phyloP scores from a whole-genome alignment of 1,140 invertebrate genomes.

The Periplaneta americana region DNA sequence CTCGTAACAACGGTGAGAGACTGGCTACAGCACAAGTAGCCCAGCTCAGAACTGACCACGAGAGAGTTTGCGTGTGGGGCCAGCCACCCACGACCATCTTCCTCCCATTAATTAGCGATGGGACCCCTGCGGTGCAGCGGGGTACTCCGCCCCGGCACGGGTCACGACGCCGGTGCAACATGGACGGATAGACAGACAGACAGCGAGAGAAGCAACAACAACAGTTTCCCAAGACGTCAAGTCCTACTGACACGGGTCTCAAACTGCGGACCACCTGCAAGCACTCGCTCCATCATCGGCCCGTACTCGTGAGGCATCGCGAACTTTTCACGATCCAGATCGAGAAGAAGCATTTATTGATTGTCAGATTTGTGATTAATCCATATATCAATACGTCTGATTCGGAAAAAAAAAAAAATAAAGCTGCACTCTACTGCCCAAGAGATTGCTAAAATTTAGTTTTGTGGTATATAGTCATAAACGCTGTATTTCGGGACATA shows the following conservation, averaged over 20 bases:
- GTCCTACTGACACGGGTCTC: not conserved
- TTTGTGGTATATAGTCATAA: too few relatives aligned
- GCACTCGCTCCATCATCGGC: not conserved
- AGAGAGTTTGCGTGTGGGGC: not conserved
- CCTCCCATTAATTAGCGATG: not conserved
- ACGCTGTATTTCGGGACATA: too few relatives aligned
- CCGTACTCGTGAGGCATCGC: not conserved
- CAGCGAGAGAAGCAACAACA: not conserved
- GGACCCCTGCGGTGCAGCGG: not conserved
- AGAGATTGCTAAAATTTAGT: too few relatives aligned
- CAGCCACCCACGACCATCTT: not conserved
- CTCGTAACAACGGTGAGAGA: too few relatives aligned
- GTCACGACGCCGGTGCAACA: not conserved
- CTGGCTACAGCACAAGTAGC: too few relatives aligned
- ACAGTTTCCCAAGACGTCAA: not conserved
- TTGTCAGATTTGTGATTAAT: not conserved
- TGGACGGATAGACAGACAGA: not conserved
- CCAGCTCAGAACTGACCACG: too few relatives aligned
- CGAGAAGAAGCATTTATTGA: not conserved
- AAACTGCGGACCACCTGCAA: not conserved
- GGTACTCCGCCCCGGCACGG: not conserved
- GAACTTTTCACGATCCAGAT: not conserved
- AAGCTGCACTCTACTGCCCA: too few relatives aligned
- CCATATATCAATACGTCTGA: too few relatives aligned
- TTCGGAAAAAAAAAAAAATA: too few relatives aligned